phyloP scores from a whole-genome alignment of 1,140 invertebrate genomes.

The Geopemphigus sp. region DNA sequence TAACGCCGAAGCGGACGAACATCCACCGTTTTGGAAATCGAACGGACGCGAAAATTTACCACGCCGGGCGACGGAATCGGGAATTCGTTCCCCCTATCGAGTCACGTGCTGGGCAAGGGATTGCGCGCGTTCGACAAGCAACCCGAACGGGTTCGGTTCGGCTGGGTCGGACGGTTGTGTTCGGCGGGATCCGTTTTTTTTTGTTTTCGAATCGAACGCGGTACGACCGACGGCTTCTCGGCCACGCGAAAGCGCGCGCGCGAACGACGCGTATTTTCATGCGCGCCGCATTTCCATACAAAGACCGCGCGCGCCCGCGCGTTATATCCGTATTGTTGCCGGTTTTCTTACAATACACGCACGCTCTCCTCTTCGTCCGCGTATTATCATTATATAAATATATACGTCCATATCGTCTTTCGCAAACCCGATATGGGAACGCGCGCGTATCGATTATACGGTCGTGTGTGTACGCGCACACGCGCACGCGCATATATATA shows the following conservation, averaged over 20 bases:
- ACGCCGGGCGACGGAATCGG: no score
- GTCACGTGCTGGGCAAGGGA: no score
- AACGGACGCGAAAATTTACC: no score
- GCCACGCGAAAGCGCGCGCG: not conserved
- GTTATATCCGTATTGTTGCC: not conserved
- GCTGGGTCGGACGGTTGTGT: not conserved
- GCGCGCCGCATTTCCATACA: conserved; percentile 25
- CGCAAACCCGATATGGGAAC: no score
- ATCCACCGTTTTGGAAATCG: no score
- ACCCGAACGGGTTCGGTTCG: not conserved
- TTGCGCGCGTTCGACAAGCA: no score
- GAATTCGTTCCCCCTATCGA: no score
- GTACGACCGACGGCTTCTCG: no score
- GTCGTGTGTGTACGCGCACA: not conserved
- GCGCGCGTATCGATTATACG: no score
- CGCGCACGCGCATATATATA: not conserved
- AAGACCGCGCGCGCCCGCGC: not conserved
- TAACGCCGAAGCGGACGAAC: no score
- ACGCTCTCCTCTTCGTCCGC: not conserved
- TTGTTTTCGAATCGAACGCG: not conserved
- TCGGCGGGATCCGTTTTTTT: not conserved
- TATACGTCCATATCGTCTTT: no score
- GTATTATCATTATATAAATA: not conserved
- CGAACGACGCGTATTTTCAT: not conserved
- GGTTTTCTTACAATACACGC: not conserved